phyloP scores from a whole-genome alignment of 2,888 invertebrate genomes.

The Aquatica leii region DNA sequence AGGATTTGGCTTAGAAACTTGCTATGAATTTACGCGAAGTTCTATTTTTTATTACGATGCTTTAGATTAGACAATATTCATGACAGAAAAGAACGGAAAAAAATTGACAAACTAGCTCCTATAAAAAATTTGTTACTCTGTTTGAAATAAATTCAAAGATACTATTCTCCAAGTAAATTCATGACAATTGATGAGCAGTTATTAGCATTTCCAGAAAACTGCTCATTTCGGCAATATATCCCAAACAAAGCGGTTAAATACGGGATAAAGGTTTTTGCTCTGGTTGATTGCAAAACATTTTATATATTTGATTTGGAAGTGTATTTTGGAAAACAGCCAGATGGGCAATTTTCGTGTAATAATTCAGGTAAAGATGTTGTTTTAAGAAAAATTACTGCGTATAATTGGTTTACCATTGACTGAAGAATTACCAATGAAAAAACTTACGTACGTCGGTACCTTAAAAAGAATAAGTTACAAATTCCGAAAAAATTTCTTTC shows the following conservation, averaged over 20 bases:
- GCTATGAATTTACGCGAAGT: background rate
- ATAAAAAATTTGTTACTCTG: too few relatives aligned
- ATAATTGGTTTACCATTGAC: background rate
- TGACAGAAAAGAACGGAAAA: background rate
- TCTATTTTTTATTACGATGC: background rate
- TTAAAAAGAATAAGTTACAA: background rate
- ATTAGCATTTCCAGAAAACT: background rate
- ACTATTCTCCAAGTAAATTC: background rate
- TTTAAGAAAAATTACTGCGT: background rate
- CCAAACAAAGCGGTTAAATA: background rate
- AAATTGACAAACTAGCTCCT: too few relatives aligned
- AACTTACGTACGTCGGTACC: conserved; percentile 4
- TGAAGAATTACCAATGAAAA: background rate
- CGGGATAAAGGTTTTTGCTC: conserved; percentile 1
- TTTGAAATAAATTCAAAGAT: too few relatives aligned
- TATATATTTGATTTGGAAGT: background rate
- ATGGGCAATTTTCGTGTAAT: background rate
- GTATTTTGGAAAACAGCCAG: background rate
- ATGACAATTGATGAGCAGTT: conserved; percentile 2
- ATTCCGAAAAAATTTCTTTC: background rate
- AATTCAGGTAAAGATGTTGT: background rate
- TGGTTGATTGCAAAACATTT: conserved; percentile 2
- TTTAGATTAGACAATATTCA: background rate
- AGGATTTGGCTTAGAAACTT: conserved; percentile 1
- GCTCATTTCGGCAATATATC: background rate